Evolutionary conservation across 1,140 invertebrate species (phyloP), one percentile per base, ranked within the genome.

Genomic region (Mesaphorura yosii): DNA sequence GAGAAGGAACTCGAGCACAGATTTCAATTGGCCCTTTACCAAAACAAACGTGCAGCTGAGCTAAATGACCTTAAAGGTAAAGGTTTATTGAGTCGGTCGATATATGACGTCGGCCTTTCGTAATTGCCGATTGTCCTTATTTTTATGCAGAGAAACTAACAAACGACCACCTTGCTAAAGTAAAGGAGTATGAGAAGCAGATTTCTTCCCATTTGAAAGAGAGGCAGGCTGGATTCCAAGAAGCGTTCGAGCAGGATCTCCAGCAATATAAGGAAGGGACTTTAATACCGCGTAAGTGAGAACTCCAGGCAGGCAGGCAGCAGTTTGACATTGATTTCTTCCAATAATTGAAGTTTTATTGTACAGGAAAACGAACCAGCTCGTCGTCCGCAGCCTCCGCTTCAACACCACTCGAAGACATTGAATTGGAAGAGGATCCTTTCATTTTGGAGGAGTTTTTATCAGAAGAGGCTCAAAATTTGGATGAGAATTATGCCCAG

Each of bases 171-270:
- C 70, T 73, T 5, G 67, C 74, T 38, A 75, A 73, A 65, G 69
- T 80, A 3, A 64, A 70, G 26, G 70, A 75, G 45, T 66, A 73
- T 60, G 79, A 82, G 63, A 62, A 71, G 23, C 72, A 70, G 22
- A 74, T 77, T 51, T 73, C 76, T 52, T 67, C 70, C 53, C 66
- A 71, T 26, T 64, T 81, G 40, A 74, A 76, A 62, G 80, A 82
- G 64, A 69, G 79, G 54, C 78, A 81, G 64, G 73, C 77, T 65
- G 77, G 76, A 1, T 82, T 81, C 65, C 74, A 77, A 53, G 74
- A 80, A 65, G 78, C 75, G n/a, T 83, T 83, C 66, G 74, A 78
- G 66, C 73, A 76, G 63, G 79, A 83, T 65, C 55, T 83, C 37
- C 69, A 78, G 48, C 73, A 75, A 52, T 82, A 77, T 58, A 81